Evolutionary conservation across 1,140 invertebrate species (phyloP).

Genomic region (Drosophila suzukii): DNA sequence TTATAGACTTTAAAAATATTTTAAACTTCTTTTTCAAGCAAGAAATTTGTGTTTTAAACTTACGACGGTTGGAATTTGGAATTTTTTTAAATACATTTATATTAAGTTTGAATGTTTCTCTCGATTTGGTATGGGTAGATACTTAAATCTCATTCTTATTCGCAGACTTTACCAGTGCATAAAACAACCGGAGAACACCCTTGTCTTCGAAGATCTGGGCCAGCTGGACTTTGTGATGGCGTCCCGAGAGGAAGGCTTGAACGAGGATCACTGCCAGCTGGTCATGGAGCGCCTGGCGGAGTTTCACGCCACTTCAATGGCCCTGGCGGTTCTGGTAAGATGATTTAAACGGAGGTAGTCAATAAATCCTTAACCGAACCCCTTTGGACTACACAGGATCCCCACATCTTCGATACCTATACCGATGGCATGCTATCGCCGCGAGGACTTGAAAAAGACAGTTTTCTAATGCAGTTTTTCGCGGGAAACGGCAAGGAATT

Average conservation of each 20-base stretch:
- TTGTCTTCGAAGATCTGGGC: slow-evolving; percentile 76
- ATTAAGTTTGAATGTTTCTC: too few relatives aligned
- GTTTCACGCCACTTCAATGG: slow-evolving; percentile 79
- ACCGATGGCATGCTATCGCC: slow-evolving; percentile 65
- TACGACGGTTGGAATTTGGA: too few relatives aligned
- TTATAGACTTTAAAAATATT: too few relatives aligned
- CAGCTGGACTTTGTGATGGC: slow-evolving; percentile 61
- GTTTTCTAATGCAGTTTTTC: slow-evolving; percentile 64
- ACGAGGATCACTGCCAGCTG: slow-evolving; percentile 63
- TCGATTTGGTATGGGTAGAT: too few relatives aligned
- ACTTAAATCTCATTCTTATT: too few relatives aligned
- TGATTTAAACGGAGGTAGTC: not conserved
- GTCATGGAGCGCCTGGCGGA: slow-evolving; percentile 73
- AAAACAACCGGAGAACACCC: slow-evolving; percentile 62
- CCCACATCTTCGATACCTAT: slow-evolving; percentile 53
- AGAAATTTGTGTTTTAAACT: too few relatives aligned
- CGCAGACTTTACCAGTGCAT: slow-evolving; percentile 66
- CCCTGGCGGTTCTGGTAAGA: slow-evolving; percentile 57
- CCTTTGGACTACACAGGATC: slow-evolving; percentile 29
- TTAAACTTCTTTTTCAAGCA: too few relatives aligned
- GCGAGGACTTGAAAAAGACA: slow-evolving; percentile 44
- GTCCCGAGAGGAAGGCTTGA: slow-evolving; percentile 62
- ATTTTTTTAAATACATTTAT: too few relatives aligned
- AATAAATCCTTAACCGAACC: too few relatives aligned
- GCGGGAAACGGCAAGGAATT: slow-evolving; percentile 64